phyloP scores from a whole-genome alignment of 1,140 invertebrate species.

The Nephotettix cincticeps region DNA sequence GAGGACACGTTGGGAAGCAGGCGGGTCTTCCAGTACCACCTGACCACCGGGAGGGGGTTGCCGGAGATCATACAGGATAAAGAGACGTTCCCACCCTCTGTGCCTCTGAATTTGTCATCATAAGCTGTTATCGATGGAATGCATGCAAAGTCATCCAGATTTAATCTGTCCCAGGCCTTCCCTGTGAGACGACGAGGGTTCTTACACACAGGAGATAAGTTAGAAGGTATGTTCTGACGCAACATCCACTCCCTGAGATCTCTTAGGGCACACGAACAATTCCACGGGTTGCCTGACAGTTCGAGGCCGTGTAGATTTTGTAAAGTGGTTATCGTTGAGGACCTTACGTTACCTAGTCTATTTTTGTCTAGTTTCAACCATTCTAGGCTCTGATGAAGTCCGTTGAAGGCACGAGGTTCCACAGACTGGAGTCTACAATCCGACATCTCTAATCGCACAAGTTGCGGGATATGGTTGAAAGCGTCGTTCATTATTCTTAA shows the following conservation, averaged over 20 bases:
- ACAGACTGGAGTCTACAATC: slow-evolving; percentile 65
- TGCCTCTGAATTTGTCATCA: slow-evolving; percentile 47
- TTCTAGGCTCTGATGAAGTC: slow-evolving; percentile 66
- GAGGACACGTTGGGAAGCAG: slow-evolving; percentile 54
- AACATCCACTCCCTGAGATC: slow-evolving; percentile 76
- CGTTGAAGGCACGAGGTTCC: slow-evolving; percentile 67
- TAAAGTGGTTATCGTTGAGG: slow-evolving; percentile 63
- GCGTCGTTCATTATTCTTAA: slow-evolving; percentile 64
- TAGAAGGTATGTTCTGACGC: slow-evolving; percentile 69
- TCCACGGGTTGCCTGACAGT: slow-evolving; percentile 75
- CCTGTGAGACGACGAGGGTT: slow-evolving; percentile 58
- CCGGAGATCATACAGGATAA: slow-evolving; percentile 69
- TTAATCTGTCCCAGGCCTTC: slow-evolving; percentile 69
- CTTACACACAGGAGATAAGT: slow-evolving; percentile 65
- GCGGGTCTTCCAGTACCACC: slow-evolving; percentile 55
- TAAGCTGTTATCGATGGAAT: slow-evolving; percentile 57
- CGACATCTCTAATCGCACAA: slow-evolving; percentile 71
- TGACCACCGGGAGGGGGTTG: slow-evolving; percentile 63
- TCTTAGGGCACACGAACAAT: slow-evolving; percentile 74
- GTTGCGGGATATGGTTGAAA: slow-evolving; percentile 63
- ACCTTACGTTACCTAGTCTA: slow-evolving; percentile 61
- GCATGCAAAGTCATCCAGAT: slow-evolving; percentile 79
- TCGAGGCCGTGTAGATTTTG: slow-evolving; percentile 70
- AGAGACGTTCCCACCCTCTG: slow-evolving; percentile 70
- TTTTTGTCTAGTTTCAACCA: slow-evolving; percentile 77